Evolutionary conservation across 2,113 vertebrate species (phyloP).

Genomic region (Symphodus melops): DNA sequence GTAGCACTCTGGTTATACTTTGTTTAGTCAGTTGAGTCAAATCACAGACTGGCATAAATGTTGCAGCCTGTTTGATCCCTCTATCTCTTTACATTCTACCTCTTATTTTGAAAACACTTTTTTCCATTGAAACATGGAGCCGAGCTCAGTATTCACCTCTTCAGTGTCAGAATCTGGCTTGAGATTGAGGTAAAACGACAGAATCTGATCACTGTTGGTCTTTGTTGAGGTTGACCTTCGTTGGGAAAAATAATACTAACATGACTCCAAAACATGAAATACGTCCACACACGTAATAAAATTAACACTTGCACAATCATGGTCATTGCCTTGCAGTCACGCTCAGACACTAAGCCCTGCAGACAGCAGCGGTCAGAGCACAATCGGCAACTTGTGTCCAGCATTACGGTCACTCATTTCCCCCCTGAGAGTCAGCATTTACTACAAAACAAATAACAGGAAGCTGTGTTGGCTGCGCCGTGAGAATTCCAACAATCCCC

Average conservation of each 20-base stretch:
- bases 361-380: conserved; percentile 33
- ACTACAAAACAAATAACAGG: conserved; percentile 80
- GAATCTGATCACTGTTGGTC: neutral
- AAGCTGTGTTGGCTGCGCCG: conserved; percentile 38
- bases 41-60: conserved; percentile 36
- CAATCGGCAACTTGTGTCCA: conserved; percentile 64
- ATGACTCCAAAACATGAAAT: neutral
- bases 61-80: neutral
- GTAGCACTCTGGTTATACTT: conserved; percentile 39
- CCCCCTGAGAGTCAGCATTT: conserved; percentile 68
- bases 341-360: neutral
- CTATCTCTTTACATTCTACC: neutral
- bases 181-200: neutral
- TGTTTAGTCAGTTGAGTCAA: conserved; percentile 26
- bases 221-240: neutral
- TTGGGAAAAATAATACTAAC: neutral
- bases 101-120: neutral
- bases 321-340: neutral
- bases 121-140: too few relatives aligned
- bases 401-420: conserved; percentile 40
- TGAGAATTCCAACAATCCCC: conserved; percentile 64
- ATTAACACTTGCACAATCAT: neutral
- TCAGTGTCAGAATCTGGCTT: neutral
- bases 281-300: neutral
- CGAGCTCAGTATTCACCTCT: neutral